Percentiles rank a stretch among this genome's conserved stretches.
These are phyloP conservation scores for Lumbricus terrestris DNA, from an alignment of 2,888 invertebrate species.

Conservation along the genomic window DNA sequence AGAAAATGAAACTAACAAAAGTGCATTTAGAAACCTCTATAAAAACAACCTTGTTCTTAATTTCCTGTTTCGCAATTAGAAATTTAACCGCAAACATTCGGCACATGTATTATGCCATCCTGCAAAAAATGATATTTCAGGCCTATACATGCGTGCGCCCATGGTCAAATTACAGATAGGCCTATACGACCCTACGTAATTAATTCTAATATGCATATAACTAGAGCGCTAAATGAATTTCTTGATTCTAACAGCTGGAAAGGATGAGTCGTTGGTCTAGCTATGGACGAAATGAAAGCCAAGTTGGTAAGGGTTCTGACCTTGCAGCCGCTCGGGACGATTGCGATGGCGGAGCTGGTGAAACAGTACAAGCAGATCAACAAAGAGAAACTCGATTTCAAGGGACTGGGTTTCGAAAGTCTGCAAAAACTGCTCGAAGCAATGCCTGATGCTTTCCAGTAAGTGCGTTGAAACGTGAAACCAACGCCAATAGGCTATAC, in stretches of 20 bases:
- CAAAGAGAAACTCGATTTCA: conserved; percentile 4
- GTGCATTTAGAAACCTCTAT: too few relatives aligned
- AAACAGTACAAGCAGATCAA: neutral
- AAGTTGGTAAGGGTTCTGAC: neutral
- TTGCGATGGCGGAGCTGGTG: neutral
- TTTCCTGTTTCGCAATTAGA: too few relatives aligned
- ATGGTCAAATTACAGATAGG: too few relatives aligned
- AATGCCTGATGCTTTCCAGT: neutral
- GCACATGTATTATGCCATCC: too few relatives aligned
- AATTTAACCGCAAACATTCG: too few relatives aligned
- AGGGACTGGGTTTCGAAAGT: neutral
- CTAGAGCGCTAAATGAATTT: neutral
- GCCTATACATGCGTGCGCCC: too few relatives aligned
- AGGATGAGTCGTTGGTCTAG: neutral
- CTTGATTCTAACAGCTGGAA: neutral
- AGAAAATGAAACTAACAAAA: too few relatives aligned
- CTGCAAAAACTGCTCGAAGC: neutral
- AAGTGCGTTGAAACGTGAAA: neutral
- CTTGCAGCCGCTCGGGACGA: neutral
- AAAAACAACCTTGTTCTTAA: too few relatives aligned
- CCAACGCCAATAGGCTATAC: neutral
- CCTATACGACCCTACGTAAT: too few relatives aligned
- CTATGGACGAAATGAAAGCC: neutral
- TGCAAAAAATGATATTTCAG: too few relatives aligned
- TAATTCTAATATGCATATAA: too few relatives aligned